Evolutionary conservation across 1,140 invertebrate species (phyloP), one percentile per base, ranked within the genome.

Genomic region (Drosophila bocki): DNA sequence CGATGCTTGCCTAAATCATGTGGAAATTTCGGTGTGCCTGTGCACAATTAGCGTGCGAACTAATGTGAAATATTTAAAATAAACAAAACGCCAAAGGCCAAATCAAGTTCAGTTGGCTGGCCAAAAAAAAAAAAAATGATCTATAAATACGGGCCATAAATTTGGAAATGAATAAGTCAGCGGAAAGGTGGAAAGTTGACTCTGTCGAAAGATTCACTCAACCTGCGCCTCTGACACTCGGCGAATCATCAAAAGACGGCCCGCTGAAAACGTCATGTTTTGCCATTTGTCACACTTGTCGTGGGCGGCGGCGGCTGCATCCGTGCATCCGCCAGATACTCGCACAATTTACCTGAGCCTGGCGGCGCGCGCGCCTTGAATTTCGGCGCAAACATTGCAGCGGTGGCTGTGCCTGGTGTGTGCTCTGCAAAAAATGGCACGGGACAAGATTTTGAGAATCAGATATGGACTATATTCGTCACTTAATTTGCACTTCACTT

Each of bases 311-410:
- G n/a, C 22, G 12, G 35, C 33, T 81, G 74, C 74, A 80, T 80
- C 62, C 45, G 22, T 32, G 57, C 61, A 54, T 74, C 63, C 63
- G 63, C 8, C 64, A 51, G 65, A 50, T 68, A 26, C 29, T 37
- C 51, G 56, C 35, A 19, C 39, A 7, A 67, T 93, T 90, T 96
- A 96, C 96, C 96, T 96, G 95, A 94, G 67, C 91, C 91, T 82
- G 95, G 95, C 51, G 95, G 94, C 78, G 96, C 95, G 82, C 95
- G 95, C 82, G 96, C 96, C 94, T 96, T 96, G 94, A 96, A 96
- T 92, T 95, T 96, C 71, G 96, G 96, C 82, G 94, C 94, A 84
- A 96, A 95, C 95, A 96, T 96, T 93, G 95, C 76, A 39, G 39
- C 76, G 42, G 39, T 44, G 19, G 42, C 33, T 11, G 69, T 72